These are phyloP conservation scores for Odontesthes bonariensis DNA, from an alignment of 2,113 vertebrate genomes.

Conservation along the genomic window DNA sequence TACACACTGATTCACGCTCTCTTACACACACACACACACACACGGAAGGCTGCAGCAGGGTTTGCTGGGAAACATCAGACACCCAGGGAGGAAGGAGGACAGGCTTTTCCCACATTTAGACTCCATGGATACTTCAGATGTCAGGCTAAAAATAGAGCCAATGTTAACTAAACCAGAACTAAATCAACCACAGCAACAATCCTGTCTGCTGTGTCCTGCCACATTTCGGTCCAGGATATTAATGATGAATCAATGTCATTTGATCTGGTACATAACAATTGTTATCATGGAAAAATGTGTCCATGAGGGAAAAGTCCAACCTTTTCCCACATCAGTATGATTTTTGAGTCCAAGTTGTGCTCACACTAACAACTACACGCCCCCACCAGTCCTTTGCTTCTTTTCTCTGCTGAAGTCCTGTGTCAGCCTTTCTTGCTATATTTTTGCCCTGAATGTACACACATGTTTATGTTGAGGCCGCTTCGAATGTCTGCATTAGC, in stretches of 20 bases:
- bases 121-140: constrained; percentile 97
- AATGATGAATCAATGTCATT: neutral
- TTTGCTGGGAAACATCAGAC: constrained; percentile 98
- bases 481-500: neutral
- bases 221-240: neutral
- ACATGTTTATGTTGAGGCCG: neutral
- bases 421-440: too few relatives aligned
- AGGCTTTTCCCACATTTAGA: constrained; percentile 99
- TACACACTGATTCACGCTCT: constrained; percentile 49
- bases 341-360: neutral
- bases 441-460: too few relatives aligned
- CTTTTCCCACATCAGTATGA: neutral
- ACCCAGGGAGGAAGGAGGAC: constrained; percentile 96
- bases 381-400: neutral
- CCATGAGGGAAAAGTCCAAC: neutral
- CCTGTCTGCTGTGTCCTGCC: constrained; percentile 1
- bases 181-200: constrained; percentile 69
- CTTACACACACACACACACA: constrained; percentile 52
- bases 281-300: neutral
- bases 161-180: constrained; percentile 90
- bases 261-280: too few relatives aligned
- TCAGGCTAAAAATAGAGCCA: constrained; percentile 95
- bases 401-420: neutral
- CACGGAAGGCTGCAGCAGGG: constrained; percentile 78
- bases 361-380: neutral